These are phyloP conservation scores for Nephrocerus scutellatus DNA, from an alignment of 2,888 invertebrate genomes.

Conservation along the genomic window DNA sequence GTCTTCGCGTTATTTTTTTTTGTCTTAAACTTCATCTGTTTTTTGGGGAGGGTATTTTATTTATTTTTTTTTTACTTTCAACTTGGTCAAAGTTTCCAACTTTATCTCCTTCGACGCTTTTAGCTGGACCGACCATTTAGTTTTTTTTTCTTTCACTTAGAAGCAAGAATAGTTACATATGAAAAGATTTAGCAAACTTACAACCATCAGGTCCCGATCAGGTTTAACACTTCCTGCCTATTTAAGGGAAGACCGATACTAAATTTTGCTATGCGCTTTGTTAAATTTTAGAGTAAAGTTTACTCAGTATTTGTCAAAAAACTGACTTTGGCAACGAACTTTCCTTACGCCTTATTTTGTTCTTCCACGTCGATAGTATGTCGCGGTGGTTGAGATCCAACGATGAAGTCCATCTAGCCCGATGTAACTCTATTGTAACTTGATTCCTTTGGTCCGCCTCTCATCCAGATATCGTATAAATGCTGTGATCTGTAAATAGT, in stretches of 20 bases:
- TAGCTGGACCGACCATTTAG: background rate
- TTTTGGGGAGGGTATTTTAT: too few species aligned
- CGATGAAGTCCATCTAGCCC: slow-evolving; percentile 1
- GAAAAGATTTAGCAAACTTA: slow-evolving; percentile 1
- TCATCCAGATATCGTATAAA: background rate
- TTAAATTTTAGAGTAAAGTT: background rate
- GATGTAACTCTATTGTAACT: slow-evolving; percentile 1
- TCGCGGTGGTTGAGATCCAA: background rate
- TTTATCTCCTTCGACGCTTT: too few species aligned
- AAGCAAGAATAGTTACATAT: background rate
- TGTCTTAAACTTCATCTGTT: too few species aligned
- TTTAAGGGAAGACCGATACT: background rate
- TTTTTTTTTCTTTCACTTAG: background rate
- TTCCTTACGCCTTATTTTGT: background rate
- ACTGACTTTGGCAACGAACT: too few species aligned
- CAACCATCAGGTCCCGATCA: background rate
- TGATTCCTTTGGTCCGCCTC: background rate
- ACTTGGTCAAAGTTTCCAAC: too few species aligned
- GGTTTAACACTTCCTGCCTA: slow-evolving; percentile 2
- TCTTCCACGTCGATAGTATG: background rate
- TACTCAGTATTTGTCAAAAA: background rate
- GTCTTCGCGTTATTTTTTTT: too few species aligned
- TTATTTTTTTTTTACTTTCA: too few species aligned
- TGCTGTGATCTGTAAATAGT: background rate
- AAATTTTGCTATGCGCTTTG: too few species aligned